Evolutionary conservation across 2,113 vertebrate species (phyloP).

Genomic region (Ameiurus melas): DNA sequence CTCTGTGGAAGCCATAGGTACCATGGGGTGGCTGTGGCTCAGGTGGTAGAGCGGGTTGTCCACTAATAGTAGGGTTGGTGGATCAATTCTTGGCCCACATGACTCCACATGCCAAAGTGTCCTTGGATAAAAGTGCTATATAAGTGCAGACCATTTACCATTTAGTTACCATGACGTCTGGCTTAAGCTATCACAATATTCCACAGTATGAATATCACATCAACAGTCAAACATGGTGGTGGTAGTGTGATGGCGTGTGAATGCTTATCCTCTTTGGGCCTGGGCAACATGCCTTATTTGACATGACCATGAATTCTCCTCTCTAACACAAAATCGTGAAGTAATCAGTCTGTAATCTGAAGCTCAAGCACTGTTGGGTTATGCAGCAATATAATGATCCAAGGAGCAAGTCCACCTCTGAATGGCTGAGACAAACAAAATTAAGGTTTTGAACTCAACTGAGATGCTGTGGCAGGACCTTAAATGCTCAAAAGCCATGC

Average conservation of each 20-base stretch:
- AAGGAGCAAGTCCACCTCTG: background rate
- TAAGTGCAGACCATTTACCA: no score
- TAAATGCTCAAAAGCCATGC: background rate
- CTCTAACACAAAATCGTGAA: background rate
- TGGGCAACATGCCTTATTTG: background rate
- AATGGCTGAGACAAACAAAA: background rate
- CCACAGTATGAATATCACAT: background rate
- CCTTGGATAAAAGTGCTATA: no score
- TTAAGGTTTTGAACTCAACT: background rate
- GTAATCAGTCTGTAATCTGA: background rate
- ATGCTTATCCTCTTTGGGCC: background rate
- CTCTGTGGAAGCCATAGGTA: background rate
- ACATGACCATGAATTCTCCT: background rate
- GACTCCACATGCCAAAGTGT: no score
- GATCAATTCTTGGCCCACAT: no score
- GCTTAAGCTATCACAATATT: background rate
- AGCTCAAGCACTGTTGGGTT: background rate
- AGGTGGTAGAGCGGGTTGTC: no score
- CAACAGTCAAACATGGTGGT: background rate
- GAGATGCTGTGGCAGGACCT: background rate
- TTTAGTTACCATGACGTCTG: background rate
- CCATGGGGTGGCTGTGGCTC: no score
- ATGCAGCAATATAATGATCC: background rate
- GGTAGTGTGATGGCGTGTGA: background rate
- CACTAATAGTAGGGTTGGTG: no score